These are phyloP conservation scores for Amniataba percoides DNA, from an alignment of 2,797 vertebrate species.

Conservation along the genomic window DNA sequence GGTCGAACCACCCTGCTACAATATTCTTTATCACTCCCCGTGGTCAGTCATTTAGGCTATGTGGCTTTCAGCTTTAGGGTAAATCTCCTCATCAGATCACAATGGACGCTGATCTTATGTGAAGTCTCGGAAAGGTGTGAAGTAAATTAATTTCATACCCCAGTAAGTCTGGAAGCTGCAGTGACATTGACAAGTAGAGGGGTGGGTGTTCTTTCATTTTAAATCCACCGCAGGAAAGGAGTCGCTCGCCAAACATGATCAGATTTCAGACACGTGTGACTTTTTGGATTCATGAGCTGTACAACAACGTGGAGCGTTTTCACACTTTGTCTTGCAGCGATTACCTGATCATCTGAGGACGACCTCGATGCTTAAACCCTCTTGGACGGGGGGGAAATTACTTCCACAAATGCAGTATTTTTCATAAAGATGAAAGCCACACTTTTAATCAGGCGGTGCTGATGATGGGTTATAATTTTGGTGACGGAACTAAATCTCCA, in stretches of 20 bases:
- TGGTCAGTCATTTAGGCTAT: constrained; percentile 62
- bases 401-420: constrained; percentile 37
- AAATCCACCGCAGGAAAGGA: constrained; percentile 40
- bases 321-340: constrained; percentile 45
- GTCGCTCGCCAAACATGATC: constrained; percentile 20
- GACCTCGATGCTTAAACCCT: constrained; percentile 5
- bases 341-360: constrained; percentile 35
- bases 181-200: constrained; percentile 60
- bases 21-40: constrained; percentile 54
- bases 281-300: constrained; percentile 41
- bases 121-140: constrained; percentile 75
- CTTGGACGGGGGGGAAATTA: constrained; percentile 14
- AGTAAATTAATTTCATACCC: constrained; percentile 79
- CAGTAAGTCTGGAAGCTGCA: constrained; percentile 67
- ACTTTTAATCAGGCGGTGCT: constrained; percentile 51
- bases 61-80: constrained; percentile 53
- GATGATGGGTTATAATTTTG: constrained; percentile 32
- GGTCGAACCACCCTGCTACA: constrained; percentile 44
- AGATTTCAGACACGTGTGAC: constrained; percentile 32
- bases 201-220: constrained; percentile 46
- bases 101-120: constrained; percentile 67
- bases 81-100: constrained; percentile 66
- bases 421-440: constrained; percentile 38
- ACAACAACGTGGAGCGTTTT: constrained; percentile 21
- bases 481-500: constrained; percentile 46